A percentile compares a stretch with the other conserved stretches of the same genome.
These are phyloP conservation scores for Heliconius aoede DNA, from an alignment of 2,888 invertebrate species.

Conservation along the genomic window DNA sequence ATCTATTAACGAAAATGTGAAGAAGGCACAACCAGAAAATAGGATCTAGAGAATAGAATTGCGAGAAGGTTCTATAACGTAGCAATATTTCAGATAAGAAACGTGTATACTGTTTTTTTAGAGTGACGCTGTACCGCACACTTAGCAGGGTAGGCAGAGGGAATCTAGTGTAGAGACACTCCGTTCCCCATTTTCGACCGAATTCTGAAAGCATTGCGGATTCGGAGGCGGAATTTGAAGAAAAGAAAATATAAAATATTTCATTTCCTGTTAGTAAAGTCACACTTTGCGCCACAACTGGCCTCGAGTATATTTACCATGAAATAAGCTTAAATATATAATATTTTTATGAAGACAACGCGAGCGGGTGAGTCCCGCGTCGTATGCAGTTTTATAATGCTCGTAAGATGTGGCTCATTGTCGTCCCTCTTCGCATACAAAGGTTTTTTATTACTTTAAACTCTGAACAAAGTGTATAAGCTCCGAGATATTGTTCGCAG, in stretches of 20 bases:
- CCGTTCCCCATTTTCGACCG: no score
- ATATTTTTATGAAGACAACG: constrained; percentile 24
- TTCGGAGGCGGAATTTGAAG: no score
- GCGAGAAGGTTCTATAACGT: constrained; percentile 56
- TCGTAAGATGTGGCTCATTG: constrained; percentile 39
- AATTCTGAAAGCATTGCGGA: no score
- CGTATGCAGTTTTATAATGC: constrained; percentile 38
- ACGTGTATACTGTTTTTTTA: background rate
- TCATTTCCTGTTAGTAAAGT: no score
- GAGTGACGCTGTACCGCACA: no score
- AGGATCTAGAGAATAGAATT: constrained; percentile 52
- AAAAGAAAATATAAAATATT: no score
- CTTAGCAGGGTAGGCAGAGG: no score
- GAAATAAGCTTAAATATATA: constrained; percentile 13
- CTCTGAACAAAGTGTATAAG: constrained; percentile 54
- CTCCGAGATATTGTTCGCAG: constrained; percentile 54
- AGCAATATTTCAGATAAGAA: constrained; percentile 51
- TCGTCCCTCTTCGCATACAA: constrained; percentile 42
- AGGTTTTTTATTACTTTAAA: constrained; percentile 52
- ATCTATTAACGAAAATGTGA: constrained; percentile 78
- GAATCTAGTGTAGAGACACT: no score
- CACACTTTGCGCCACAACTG: no score
- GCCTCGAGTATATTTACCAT: background rate
- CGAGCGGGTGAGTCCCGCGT: constrained; percentile 26
- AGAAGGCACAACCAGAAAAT: constrained; percentile 69